phyloP scores from a whole-genome alignment of 2,888 invertebrate species.

The Sesia apiformis region DNA sequence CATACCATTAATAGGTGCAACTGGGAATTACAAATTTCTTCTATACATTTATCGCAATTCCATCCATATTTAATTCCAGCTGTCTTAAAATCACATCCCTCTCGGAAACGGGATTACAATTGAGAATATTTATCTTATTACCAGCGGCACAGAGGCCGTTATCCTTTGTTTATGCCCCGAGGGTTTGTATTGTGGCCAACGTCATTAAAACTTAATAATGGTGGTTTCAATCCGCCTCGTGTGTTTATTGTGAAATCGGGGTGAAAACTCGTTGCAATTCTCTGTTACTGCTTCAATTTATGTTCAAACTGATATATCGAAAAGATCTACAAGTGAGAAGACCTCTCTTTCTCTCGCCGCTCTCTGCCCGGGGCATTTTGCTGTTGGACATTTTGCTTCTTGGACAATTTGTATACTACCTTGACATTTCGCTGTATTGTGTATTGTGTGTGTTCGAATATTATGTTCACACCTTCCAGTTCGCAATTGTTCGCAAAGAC shows the following conservation, averaged over 20 bases:
- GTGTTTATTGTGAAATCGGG: constrained; percentile 32
- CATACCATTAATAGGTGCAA: too few species aligned
- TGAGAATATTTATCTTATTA: constrained; percentile 52
- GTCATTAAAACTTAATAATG: constrained; percentile 69
- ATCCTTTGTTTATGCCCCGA: constrained; percentile 53
- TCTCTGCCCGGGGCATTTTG: too few species aligned
- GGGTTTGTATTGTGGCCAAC: constrained; percentile 40
- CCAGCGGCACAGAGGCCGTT: constrained; percentile 44
- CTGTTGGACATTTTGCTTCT: too few species aligned
- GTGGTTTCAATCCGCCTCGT: constrained; percentile 43
- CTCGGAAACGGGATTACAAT: constrained; percentile 10
- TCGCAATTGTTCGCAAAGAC: too few species aligned
- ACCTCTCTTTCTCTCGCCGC: too few species aligned
- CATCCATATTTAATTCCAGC: constrained; percentile 38
- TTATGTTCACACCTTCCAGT: too few species aligned
- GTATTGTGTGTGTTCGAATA: too few species aligned
- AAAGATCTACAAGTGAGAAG: too few species aligned
- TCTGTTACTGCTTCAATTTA: constrained; percentile 16
- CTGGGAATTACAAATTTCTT: too few species aligned
- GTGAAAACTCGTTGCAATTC: constrained; percentile 17
- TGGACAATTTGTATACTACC: too few species aligned
- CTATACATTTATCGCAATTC: constrained; percentile 11
- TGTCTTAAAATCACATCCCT: constrained; percentile 30
- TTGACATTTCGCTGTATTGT: too few species aligned
- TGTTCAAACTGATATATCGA: too few species aligned